A percentile compares a stretch with the other conserved stretches of the same genome.
These are phyloP conservation scores for Habropoda laboriosa DNA, from an alignment of 1,140 invertebrate genomes.

Conservation along the genomic window DNA sequence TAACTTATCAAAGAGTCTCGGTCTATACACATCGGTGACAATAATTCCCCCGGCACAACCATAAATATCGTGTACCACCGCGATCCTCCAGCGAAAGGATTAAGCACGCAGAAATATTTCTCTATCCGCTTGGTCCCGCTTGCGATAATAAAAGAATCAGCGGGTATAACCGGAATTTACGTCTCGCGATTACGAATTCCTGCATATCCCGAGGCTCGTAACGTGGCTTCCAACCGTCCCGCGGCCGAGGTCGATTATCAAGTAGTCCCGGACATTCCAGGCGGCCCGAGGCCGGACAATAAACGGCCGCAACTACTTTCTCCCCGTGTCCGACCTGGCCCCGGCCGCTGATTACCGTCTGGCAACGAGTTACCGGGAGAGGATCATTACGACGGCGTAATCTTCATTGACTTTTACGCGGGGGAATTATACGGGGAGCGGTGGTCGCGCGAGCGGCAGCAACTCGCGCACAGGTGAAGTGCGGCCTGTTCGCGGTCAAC, in stretches of 20 bases:
- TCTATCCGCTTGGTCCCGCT: no score
- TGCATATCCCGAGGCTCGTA: not conserved
- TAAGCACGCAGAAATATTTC: no score
- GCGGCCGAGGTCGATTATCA: constrained; percentile 34
- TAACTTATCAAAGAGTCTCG: no score
- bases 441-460: not conserved
- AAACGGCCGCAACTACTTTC: constrained; percentile 46
- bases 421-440: constrained; percentile 17
- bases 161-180: not conserved
- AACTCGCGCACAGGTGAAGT: not conserved
- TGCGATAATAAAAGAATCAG: not conserved
- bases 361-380: constrained; percentile 1
- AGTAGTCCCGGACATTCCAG: constrained; percentile 32
- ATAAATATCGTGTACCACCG: no score
- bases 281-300: constrained; percentile 22
- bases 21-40: no score
- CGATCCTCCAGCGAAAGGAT: no score
- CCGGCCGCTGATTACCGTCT: constrained; percentile 27
- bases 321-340: not conserved
- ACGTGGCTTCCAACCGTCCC: not conserved
- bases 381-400: constrained; percentile 37
- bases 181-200: not conserved
- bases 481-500: constrained; percentile 3
- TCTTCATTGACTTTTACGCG: constrained; percentile 36
- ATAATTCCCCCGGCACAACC: no score